These are phyloP conservation scores for Nasonia giraulti DNA, from an alignment of 1,140 invertebrate species.

Conservation along the genomic window DNA sequence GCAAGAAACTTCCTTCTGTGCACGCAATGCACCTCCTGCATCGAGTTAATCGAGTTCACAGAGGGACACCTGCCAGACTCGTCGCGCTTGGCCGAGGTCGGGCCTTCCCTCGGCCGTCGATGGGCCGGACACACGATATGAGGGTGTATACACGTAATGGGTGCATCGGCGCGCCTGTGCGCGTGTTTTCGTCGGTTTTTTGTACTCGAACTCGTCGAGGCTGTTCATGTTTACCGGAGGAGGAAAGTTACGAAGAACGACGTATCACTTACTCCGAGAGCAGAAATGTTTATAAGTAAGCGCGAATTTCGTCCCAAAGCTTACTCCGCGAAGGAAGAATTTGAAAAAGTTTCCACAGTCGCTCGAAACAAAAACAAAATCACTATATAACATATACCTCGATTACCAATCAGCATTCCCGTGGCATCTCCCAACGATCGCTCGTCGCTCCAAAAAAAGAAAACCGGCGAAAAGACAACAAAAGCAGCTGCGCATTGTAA, in stretches of 20 bases:
- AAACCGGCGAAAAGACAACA: not conserved
- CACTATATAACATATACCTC: not conserved
- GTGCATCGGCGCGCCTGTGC: not conserved
- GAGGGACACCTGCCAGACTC: slow-evolving; percentile 18
- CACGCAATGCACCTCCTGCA: not conserved
- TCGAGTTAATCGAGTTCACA: not conserved
- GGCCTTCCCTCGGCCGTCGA: not conserved
- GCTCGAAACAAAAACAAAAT: not conserved
- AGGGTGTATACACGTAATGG: not conserved
- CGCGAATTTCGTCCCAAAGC: no score
- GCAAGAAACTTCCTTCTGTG: not conserved
- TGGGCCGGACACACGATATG: not conserved
- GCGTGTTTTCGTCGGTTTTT: not conserved
- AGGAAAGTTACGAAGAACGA: not conserved
- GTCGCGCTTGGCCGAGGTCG: not conserved
- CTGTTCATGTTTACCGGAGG: not conserved
- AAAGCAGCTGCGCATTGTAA: not conserved
- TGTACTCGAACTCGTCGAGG: not conserved
- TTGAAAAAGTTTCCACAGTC: not conserved
- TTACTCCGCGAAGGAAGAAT: no score
- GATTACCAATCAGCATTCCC: slow-evolving; percentile 7
- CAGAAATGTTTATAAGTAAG: no score
- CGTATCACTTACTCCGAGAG: no score
- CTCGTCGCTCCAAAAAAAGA: slow-evolving; percentile 6
- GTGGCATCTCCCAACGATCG: not conserved